A percentile compares a stretch with the other conserved stretches of the same genome.
Conservation (phyloP, 2,113 vertebrate species). For the Heloderma charlesbogerti region DNA sequence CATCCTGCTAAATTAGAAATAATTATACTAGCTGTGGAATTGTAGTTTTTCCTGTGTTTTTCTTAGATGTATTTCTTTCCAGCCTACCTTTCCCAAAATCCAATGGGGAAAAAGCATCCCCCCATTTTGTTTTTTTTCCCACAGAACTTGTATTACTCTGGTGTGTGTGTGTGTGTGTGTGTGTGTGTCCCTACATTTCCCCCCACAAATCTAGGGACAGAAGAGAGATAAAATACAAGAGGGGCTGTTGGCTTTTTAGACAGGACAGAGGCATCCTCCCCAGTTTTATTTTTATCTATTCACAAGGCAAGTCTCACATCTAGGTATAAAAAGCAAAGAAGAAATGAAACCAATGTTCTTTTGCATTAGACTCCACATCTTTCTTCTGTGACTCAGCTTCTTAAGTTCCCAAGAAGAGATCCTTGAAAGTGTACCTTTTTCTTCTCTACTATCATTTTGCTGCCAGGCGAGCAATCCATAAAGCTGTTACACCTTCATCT, state of each 20-base stretch:
- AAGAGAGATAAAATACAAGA: slow-evolving; percentile 25
- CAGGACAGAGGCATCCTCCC: slow-evolving; percentile 22
- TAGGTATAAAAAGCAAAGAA: slow-evolving; percentile 41
- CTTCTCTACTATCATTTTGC: neutral
- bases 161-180: neutral
- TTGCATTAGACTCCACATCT: neutral
- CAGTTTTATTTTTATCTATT: slow-evolving; percentile 37
- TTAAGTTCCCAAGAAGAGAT: slow-evolving; percentile 16
- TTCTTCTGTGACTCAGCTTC: slow-evolving; percentile 23
- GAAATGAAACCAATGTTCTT: slow-evolving; percentile 12
- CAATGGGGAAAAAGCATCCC: neutral
- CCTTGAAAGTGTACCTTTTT: slow-evolving; percentile 23
- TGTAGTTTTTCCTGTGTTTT: neutral
- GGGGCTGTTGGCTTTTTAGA: slow-evolving; percentile 20
- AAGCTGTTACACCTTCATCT: neutral
- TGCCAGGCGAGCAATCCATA: neutral
- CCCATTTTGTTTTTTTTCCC: neutral
- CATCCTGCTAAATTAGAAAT: neutral
- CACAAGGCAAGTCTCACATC: neutral
- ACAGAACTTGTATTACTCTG: slow-evolving; percentile 6
- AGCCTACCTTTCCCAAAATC: slow-evolving; percentile 23
- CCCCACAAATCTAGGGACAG: slow-evolving; percentile 32
- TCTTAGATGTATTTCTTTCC: slow-evolving; percentile 24
- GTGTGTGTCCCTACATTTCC: neutral
- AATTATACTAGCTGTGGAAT: neutral